A percentile compares a stretch with the other conserved stretches of the same genome.
Conservation (phyloP, 2,797 vertebrate species). For the Poecile montanus region DNA sequence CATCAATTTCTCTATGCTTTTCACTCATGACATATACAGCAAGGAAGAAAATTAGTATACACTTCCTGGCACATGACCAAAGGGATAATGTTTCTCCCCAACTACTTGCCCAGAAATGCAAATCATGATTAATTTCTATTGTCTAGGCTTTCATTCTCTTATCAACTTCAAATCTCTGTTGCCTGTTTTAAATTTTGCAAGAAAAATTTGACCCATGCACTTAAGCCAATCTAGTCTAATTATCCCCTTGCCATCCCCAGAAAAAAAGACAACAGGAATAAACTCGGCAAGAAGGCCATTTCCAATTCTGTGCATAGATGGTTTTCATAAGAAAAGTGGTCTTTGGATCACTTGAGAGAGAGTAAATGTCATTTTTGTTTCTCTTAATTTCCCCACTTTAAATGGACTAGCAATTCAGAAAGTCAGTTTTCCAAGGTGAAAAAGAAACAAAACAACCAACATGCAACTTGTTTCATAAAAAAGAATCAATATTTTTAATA, state of each 20-base stretch:
- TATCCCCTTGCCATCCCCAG: fast-evolving
- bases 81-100: not conserved
- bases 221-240: not conserved
- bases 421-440: not conserved
- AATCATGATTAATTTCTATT: not conserved
- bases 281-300: fast-evolving
- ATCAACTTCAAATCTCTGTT: not conserved
- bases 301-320: not conserved
- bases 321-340: not conserved
- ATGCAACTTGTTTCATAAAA: not conserved
- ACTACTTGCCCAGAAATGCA: not conserved
- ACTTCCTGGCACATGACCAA: not conserved
- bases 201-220: not conserved
- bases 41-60: not conserved
- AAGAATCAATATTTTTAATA: not conserved
- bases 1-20: not conserved
- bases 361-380: not conserved
- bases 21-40: not conserved
- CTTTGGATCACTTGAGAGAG: not conserved
- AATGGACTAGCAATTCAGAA: not conserved
- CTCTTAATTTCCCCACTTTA: not conserved
- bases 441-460: not conserved
- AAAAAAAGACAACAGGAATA: not conserved
- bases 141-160: not conserved
- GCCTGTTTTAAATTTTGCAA: not conserved